Conservation (phyloP, 2,113 vertebrate genomes). For the Notothenia rossii region DNA sequence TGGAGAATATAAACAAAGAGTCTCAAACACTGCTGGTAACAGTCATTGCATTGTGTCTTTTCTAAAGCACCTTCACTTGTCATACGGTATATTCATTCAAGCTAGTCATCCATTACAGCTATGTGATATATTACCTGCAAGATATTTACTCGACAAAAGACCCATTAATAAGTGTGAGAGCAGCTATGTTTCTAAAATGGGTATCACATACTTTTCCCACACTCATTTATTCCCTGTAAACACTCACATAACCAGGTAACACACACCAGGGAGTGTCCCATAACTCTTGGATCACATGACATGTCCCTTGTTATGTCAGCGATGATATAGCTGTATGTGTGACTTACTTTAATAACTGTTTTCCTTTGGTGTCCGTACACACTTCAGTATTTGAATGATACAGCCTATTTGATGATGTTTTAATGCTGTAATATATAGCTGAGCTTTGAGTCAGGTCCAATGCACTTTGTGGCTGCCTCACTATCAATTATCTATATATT, state of each 20-base stretch:
- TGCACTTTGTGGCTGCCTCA: neutral
- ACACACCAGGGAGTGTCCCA: conserved; percentile 47
- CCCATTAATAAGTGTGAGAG: conserved; percentile 58
- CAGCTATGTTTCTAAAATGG: conserved; percentile 36
- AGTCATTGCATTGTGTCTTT: conserved; percentile 12
- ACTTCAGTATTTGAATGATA: neutral
- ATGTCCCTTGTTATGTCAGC: conserved; percentile 14
- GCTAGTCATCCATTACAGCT: conserved; percentile 41
- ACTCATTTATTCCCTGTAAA: conserved; percentile 21
- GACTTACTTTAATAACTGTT: neutral
- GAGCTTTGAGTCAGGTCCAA: neutral
- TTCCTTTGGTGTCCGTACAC: neutral
- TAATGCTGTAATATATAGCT: neutral
- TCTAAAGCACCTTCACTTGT: conserved; percentile 45
- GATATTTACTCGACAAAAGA: conserved; percentile 59
- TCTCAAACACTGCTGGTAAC: neutral
- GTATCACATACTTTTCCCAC: conserved; percentile 67
- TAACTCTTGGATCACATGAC: conserved; percentile 38
- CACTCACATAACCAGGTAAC: conserved; percentile 39
- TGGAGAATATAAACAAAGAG: neutral
- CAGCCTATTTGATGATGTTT: neutral
- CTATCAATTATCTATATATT: neutral
- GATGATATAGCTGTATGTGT: neutral
- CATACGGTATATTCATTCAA: conserved; percentile 36
- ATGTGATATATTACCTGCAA: conserved; percentile 58